Evolutionary conservation across 1,140 invertebrate genomes (phyloP), one percentile per base, ranked within the genome.

Genomic region (Globodera ellingtonae): DNA sequence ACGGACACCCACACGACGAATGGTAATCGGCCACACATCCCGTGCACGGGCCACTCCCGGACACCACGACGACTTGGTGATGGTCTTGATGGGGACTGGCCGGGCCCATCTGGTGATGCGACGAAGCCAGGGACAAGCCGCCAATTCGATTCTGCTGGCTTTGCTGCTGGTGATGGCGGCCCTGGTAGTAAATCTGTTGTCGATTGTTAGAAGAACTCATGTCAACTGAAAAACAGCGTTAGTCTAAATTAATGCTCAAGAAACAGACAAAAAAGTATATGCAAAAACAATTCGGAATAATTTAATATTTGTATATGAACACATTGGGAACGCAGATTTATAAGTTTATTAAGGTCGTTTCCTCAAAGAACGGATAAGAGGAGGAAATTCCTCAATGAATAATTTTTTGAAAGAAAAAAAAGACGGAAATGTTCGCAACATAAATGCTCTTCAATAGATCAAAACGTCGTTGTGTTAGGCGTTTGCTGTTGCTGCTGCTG

Each of bases 131-230:
- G 18, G 65, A 21, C n/a, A 75, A 56, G 13, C 35, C 73, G 35
- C 35, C 35, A 35, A 18, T 18, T 46, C 47, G 52, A 44, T 18
- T 44, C 21, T 4, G 62, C 10, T 73, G 74, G 52, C 66, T 47
- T 66, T 46, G 67, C 9, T 15, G 24, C 6, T 70, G 67, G 67
- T 70, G 67, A 46, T 13, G 59, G 21, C 75, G 75, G 46, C 21
- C 67, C 15, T 47, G 24, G 48, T 77, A 77, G 65, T 77, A 77
- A 47, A 77, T 67, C 24, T 70, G 75, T 47, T 77, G 75, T 4
- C 62, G 62, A 35, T 47, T 62, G 47, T 13, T 67, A 44, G 75
- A 67, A 69, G 75, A 67, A 69, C 75, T 77, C 75, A 77, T 77
- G 24, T 67, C 46, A 18, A 70, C 67, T 70, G n/a, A 75, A 75